Conservation (phyloP, 2,113 vertebrate genomes). For the Diphyllodes magnificus region DNA sequence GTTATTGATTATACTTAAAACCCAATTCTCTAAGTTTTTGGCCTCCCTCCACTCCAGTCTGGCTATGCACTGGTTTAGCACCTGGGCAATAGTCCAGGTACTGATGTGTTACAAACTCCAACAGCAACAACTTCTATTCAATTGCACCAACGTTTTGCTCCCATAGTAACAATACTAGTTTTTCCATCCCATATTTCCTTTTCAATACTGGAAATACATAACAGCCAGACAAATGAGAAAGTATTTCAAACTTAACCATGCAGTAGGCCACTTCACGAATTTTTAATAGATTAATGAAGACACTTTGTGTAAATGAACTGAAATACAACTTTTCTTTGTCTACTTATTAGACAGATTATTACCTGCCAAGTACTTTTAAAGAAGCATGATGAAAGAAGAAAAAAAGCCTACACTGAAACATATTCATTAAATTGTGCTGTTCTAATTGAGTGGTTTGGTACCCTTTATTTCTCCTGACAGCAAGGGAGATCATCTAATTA, state of each 20-base stretch:
- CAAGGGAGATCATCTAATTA: neutral
- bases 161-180: constrained; percentile 40
- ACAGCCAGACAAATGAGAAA: neutral
- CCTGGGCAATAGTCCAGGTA: neutral
- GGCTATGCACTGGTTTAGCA: neutral
- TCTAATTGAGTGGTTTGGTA: neutral
- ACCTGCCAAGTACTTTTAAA: neutral
- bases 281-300: neutral
- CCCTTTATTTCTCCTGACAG: neutral
- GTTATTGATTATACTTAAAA: neutral
- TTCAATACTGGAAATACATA: neutral
- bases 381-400: neutral
- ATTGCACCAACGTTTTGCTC: constrained; percentile 6
- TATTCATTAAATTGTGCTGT: neutral
- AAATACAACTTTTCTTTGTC: neutral
- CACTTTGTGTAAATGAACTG: neutral
- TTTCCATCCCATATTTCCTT: constrained; percentile 36
- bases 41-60: neutral
- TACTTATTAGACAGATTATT: neutral
- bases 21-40: neutral
- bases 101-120: neutral
- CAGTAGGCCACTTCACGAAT: neutral
- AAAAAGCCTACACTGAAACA: neutral
- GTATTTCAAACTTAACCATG: neutral
- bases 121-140: neutral